These are phyloP conservation scores for Drosophila pallidifrons DNA, from an alignment of 1,140 invertebrate genomes.

Conservation along the genomic window DNA sequence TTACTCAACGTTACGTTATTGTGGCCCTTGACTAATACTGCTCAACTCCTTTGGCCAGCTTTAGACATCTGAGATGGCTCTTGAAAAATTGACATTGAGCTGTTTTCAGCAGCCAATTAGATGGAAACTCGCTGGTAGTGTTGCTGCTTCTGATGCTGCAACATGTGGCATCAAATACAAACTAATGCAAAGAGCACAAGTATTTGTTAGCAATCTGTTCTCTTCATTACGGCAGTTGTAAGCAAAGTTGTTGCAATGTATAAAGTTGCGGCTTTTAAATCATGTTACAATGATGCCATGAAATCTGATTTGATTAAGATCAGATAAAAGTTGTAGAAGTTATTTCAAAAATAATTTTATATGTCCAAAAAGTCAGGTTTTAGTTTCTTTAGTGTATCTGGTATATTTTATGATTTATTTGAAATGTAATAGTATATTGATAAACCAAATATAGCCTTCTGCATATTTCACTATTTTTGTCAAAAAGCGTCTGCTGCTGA, in stretches of 20 bases:
- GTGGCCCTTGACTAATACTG: background rate
- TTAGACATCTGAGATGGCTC: background rate
- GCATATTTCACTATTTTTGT: too few species aligned
- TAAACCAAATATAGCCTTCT: too few species aligned
- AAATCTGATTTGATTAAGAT: too few species aligned
- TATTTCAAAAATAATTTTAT: too few species aligned
- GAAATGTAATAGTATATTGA: too few species aligned
- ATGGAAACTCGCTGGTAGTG: background rate
- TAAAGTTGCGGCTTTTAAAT: too few species aligned
- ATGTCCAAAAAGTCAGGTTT: too few species aligned
- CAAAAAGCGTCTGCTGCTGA: too few species aligned
- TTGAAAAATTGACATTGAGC: background rate
- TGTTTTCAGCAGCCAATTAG: conserved; percentile 24
- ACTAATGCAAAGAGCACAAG: background rate
- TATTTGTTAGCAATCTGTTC: background rate
- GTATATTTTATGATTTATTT: too few species aligned
- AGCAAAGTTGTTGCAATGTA: background rate
- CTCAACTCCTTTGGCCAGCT: background rate
- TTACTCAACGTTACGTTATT: background rate
- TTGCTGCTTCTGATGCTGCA: background rate
- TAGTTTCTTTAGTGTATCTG: too few species aligned
- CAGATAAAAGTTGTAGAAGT: too few species aligned
- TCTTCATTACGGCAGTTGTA: background rate
- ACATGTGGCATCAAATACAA: background rate
- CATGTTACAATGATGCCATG: too few species aligned